Conservation (phyloP, 2,888 invertebrate genomes). For the Drosophila fungiperda region DNA sequence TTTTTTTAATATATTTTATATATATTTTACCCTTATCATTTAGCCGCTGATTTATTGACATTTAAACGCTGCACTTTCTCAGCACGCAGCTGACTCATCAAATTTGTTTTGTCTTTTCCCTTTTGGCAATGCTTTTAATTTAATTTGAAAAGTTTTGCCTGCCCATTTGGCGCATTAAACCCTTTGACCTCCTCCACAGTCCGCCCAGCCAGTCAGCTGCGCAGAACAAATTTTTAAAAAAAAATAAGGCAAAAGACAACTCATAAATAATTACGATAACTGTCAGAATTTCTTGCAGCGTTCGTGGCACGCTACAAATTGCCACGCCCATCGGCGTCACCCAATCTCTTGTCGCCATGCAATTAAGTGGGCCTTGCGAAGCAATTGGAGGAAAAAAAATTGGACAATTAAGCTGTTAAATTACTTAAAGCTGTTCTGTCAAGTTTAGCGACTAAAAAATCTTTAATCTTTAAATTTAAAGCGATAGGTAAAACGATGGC, state of each 20-base stretch:
- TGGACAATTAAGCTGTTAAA: conserved; percentile 46
- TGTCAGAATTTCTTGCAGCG: conserved; percentile 55
- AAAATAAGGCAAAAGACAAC: conserved; percentile 54
- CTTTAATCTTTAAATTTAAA: background rate
- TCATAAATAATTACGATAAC: conserved; percentile 81
- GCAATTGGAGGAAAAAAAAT: conserved; percentile 6
- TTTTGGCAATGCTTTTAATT: conserved; percentile 78
- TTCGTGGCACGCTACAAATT: conserved; percentile 37
- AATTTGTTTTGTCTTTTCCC: conserved; percentile 69
- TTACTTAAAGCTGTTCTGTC: conserved; percentile 30
- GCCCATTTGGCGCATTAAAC: conserved; percentile 78
- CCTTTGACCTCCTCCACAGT: conserved; percentile 52
- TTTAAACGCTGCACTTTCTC: conserved; percentile 71
- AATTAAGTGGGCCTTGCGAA: conserved; percentile 44
- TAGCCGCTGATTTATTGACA: conserved; percentile 78
- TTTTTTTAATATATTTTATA: conserved; percentile 12
- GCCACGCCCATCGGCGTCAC: conserved; percentile 35
- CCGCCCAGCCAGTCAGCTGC: conserved; percentile 13
- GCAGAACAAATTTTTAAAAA: conserved; percentile 21
- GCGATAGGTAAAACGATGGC: rapidly evolving
- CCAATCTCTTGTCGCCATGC: conserved; percentile 29
- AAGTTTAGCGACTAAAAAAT: conserved; percentile 14
- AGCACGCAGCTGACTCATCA: conserved; percentile 78
- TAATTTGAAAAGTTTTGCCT: conserved; percentile 80
- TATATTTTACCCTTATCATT: conserved; percentile 68